Conservation (phyloP, 2,113 vertebrate species). For the Numida meleagris region DNA sequence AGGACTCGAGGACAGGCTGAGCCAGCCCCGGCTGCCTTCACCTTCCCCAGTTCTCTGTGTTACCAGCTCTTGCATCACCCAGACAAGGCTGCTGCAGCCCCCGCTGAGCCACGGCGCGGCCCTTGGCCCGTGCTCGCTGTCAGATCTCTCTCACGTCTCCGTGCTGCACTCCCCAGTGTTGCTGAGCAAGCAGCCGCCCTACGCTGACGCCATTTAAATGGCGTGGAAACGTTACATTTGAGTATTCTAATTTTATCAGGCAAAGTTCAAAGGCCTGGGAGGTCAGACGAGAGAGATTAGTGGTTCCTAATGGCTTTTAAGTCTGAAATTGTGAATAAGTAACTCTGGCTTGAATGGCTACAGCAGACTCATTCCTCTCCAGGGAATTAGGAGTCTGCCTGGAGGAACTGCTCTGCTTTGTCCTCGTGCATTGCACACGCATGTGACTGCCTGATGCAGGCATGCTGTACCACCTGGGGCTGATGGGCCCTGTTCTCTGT, state of each 20-base stretch:
- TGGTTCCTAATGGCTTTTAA: background rate
- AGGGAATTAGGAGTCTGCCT: background rate
- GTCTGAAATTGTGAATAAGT: background rate
- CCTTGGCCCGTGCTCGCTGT: background rate
- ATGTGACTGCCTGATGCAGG: background rate
- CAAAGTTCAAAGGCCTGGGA: background rate
- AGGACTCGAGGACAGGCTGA: no score
- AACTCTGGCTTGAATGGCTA: background rate
- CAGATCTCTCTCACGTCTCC: accelerated
- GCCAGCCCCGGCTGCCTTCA: background rate
- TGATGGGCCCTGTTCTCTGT: accelerated
- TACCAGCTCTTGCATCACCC: background rate
- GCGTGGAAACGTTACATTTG: background rate
- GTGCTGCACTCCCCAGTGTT: background rate
- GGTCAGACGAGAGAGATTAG: background rate
- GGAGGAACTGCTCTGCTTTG: background rate
- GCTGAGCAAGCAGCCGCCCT: background rate
- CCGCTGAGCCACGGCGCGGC: accelerated
- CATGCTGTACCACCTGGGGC: accelerated
- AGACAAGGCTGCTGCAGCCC: background rate
- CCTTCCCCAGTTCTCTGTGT: background rate
- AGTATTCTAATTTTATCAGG: background rate
- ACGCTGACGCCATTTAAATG: background rate
- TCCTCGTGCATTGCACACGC: accelerated
- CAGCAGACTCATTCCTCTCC: background rate